phyloP scores from a whole-genome alignment of 2,113 vertebrate species.

The Silurus meridionalis region DNA sequence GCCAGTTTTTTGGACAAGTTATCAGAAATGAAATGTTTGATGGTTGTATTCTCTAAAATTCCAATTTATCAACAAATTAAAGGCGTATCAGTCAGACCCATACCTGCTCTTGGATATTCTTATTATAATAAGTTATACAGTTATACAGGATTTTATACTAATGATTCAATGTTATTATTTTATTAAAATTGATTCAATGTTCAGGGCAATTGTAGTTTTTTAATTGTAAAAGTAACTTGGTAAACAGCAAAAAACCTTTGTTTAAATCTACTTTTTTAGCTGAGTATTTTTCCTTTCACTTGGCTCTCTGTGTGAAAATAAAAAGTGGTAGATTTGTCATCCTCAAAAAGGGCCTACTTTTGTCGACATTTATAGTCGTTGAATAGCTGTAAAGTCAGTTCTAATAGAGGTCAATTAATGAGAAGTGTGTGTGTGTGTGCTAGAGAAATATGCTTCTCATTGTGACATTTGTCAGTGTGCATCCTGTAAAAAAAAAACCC shows the following conservation, averaged over 20 bases:
- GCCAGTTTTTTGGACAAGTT: background rate
- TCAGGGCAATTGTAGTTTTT: background rate
- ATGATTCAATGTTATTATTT: background rate
- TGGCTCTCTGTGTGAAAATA: background rate
- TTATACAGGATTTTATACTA: background rate
- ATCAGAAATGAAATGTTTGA: background rate
- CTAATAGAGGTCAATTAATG: background rate
- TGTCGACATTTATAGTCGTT: background rate
- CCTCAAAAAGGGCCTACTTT: background rate
- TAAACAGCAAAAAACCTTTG: background rate
- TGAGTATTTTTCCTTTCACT: background rate
- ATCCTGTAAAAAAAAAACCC: constrained; percentile 33
- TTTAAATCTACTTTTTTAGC: background rate
- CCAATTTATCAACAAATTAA: background rate
- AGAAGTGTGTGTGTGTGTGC: background rate
- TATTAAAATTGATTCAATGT: background rate
- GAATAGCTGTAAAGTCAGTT: background rate
- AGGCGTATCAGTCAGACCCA: background rate
- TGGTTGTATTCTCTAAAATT: background rate
- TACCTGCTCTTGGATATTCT: background rate
- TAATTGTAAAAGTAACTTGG: background rate
- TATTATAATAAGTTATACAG: background rate
- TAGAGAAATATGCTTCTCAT: background rate
- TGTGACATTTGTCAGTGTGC: constrained; percentile 43
- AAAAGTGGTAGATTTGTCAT: background rate